Conservation (phyloP, 2,888 invertebrate genomes). For the Sesia apiformis region DNA sequence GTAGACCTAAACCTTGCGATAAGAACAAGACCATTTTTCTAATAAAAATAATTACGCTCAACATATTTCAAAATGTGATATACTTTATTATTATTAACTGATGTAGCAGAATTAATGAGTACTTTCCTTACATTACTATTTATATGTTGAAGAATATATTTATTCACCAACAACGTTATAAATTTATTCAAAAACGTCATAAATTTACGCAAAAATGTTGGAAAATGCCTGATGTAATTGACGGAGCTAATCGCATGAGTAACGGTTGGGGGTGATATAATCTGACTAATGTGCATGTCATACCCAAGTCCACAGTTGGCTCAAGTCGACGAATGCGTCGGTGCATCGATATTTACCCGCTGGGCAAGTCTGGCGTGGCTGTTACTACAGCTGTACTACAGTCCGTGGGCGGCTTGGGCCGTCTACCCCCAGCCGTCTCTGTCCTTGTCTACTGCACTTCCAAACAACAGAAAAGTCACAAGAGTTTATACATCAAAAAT, state of each 20-base stretch:
- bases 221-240: neutral
- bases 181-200: neutral
- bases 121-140: neutral
- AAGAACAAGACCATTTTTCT: no score
- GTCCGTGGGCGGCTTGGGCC: slow-evolving; percentile 52
- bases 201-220: neutral
- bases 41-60: no score
- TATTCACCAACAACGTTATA: neutral
- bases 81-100: no score
- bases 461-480: slow-evolving; percentile 29
- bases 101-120: no score
- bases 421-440: slow-evolving; percentile 40
- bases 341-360: slow-evolving; percentile 13
- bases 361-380: slow-evolving; percentile 30
- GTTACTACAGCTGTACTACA: slow-evolving; percentile 53
- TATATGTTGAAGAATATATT: neutral
- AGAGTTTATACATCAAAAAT: slow-evolving; percentile 19
- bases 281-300: neutral
- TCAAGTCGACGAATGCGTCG: neutral
- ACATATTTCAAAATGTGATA: no score
- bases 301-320: neutral
- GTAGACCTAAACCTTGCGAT: no score
- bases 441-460: slow-evolving; percentile 26
- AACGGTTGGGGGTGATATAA: neutral
- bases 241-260: neutral